These are phyloP conservation scores for Papilio dardanus DNA, from an alignment of 1,140 invertebrate genomes.

Conservation along the genomic window DNA sequence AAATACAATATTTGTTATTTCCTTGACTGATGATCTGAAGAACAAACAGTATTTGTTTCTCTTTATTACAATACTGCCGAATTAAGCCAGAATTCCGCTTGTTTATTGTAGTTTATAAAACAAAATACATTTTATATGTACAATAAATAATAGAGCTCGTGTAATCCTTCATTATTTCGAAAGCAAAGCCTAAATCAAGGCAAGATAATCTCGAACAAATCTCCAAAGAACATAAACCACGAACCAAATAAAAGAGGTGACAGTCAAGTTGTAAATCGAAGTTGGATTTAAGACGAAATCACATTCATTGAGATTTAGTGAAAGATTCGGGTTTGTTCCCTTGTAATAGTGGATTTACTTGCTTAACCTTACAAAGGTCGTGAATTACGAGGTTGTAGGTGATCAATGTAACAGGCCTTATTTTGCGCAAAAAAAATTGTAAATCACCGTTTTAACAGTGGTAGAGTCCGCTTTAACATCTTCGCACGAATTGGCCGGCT, in stretches of 20 bases:
- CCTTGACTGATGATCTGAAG: no score
- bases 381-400: neutral
- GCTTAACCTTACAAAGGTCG: conserved; percentile 7
- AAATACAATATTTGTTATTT: no score
- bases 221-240: conserved; percentile 2
- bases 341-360: neutral
- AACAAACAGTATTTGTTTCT: no score
- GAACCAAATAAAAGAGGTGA: conserved; percentile 23
- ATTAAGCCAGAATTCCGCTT: no score
- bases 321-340: conserved; percentile 3
- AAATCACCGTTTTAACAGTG: no score
- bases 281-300: conserved; percentile 23
- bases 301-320: conserved; percentile 18
- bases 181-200: neutral
- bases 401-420: neutral
- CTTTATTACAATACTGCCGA: no score
- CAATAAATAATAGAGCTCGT: neutral
- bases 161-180: neutral
- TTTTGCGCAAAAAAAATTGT: neutral
- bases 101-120: no score
- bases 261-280: conserved; percentile 14
- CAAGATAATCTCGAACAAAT: conserved; percentile 5
- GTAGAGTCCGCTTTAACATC: no score
- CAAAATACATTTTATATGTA: no score
- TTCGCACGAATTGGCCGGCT: no score